Conservation (phyloP, 2,888 invertebrate genomes). For the Caenorhabditis sp. region DNA sequence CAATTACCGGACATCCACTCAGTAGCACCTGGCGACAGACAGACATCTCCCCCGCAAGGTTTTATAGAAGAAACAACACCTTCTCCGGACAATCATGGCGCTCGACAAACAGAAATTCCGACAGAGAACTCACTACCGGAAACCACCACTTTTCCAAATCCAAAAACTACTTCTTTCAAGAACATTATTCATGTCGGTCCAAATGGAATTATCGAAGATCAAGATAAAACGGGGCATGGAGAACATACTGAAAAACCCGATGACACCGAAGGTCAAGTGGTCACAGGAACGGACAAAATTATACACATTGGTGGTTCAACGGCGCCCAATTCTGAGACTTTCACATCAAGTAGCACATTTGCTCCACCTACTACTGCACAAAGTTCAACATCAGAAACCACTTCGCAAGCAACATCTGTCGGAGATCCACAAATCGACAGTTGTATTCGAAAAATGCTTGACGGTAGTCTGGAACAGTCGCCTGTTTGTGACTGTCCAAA, state of each 20-base stretch:
- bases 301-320: conserved; percentile 50
- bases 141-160: conserved; percentile 31
- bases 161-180: conserved; percentile 35
- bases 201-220: conserved; percentile 36
- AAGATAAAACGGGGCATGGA: neutral
- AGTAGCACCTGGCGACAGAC: conserved; percentile 3
- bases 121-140: conserved; percentile 14
- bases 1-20: neutral
- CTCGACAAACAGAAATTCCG: conserved; percentile 5
- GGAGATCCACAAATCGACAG: conserved; percentile 27
- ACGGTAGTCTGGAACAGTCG: neutral
- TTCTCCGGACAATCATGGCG: conserved; percentile 9
- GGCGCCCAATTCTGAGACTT: conserved; percentile 4
- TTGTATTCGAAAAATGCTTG: conserved; percentile 36
- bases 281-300: conserved; percentile 18
- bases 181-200: conserved; percentile 60
- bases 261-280: neutral
- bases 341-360: neutral
- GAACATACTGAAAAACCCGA: neutral
- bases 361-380: neutral
- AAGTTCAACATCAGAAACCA: neutral
- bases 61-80: conserved; percentile 51
- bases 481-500: conserved; percentile 57
- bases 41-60: conserved; percentile 29
- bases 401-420: conserved; percentile 20